Evolutionary conservation across 2,113 vertebrate genomes (phyloP).

Genomic region (Arenaria interpres): DNA sequence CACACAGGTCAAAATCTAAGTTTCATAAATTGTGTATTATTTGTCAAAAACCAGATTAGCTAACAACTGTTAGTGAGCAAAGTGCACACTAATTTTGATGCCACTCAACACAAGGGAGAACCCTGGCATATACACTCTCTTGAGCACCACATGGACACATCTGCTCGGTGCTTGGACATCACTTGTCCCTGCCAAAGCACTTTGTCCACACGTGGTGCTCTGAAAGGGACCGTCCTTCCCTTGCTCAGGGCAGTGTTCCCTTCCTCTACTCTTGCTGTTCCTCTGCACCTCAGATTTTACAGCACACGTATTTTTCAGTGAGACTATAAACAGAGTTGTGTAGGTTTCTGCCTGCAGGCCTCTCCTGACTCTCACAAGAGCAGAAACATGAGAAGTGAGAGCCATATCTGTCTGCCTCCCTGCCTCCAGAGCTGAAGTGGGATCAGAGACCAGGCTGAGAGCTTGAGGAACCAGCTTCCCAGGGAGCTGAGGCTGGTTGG

Average conservation of each 20-base stretch:
- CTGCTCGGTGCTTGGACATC: neutral
- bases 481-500: neutral
- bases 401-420: neutral
- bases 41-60: neutral
- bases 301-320: fast-evolving
- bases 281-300: neutral
- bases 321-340: neutral
- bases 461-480: neutral
- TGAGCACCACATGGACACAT: neutral
- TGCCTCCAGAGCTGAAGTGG: neutral
- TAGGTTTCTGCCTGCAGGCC: neutral
- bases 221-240: neutral
- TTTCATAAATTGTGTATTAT: neutral
- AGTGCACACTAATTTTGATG: fast-evolving
- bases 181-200: neutral
- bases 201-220: fast-evolving
- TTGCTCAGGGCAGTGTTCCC: neutral
- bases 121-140: neutral
- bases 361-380: neutral
- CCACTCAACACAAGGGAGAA: neutral
- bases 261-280: neutral
- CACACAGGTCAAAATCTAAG: neutral
- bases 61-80: neutral
- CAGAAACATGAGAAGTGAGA: neutral
- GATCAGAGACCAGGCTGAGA: neutral